These are phyloP conservation scores for Loxodonta africana DNA, from an alignment of 2,113 vertebrate genomes.

Conservation along the genomic window DNA sequence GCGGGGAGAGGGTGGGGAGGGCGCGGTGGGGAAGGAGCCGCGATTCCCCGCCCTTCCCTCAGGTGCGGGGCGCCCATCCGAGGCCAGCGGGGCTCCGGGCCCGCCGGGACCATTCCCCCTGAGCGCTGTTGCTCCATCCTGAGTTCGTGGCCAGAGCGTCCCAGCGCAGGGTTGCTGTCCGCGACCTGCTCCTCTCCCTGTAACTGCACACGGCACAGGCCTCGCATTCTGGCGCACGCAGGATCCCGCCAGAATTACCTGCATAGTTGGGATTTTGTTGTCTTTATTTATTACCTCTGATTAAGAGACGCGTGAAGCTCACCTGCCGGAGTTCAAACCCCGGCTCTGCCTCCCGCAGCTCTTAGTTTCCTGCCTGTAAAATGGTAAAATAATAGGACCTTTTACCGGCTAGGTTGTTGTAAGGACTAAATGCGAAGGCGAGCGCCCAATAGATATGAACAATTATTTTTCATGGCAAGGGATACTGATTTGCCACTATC, in stretches of 20 bases:
- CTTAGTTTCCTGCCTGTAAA: background rate
- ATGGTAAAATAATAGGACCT: background rate
- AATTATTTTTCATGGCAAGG: background rate
- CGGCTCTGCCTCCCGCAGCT: background rate
- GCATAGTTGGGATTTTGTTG: background rate
- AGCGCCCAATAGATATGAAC: background rate
- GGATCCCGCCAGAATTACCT: background rate
- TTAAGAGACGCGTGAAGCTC: background rate
- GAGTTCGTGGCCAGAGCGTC: background rate
- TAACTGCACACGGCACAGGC: background rate
- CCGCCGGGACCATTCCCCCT: background rate
- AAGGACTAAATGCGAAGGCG: background rate
- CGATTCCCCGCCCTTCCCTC: constrained; percentile 62
- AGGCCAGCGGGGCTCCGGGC: background rate
- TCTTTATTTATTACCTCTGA: background rate
- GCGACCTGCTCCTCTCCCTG: background rate
- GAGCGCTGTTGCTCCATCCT: background rate
- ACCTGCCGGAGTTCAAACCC: background rate
- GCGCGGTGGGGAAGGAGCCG: constrained; percentile 31
- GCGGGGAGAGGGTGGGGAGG: constrained; percentile 58
- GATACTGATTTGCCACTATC: background rate
- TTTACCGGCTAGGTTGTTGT: background rate
- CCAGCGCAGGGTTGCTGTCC: background rate
- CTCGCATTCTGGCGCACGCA: background rate
- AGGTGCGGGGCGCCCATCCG: constrained; percentile 16